Evolutionary conservation across 2,888 invertebrate species (phyloP), one percentile per base, ranked within the genome.

Genomic region (Leucania comma): DNA sequence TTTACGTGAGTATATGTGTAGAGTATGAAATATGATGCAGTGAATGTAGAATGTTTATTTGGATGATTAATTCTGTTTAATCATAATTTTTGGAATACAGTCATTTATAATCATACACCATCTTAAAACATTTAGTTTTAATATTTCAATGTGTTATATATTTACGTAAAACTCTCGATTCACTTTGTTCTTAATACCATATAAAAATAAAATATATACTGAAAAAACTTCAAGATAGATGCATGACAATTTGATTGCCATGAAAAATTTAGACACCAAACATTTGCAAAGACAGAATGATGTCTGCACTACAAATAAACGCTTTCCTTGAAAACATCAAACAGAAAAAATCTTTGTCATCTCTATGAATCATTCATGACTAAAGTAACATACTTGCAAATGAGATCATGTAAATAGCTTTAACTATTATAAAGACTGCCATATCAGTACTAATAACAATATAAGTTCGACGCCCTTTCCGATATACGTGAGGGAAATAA

Each of bases 401-500:
- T 87, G 78, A 87, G 84, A 85, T 84, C 81, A 85, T 81, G 85
- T 84, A 86, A 86, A 84, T 81, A 78, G 74, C 78, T 73, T 68
- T 75, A 82, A 80, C 81, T 85, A 81, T 80, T 80, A 83, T 72
- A 75, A 84, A 82, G 81, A 82, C 72, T 72, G 70, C 82, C 80
- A 82, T 88, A 89, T 88, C 87, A 84, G 81, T 78, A 80, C 81
- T 82, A 86, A 83, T 84, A 86, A 89, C 87, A 89, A 88, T 87
- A 84, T 80, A 74, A 75, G 88, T 81, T 85, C 88, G 75, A 78
- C 72, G 82, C 79, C 85, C 88, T 85, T 78, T 82, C 72, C 73
- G 83, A 86, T 80, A 80, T 74, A 83, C 84, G 84, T 85, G 84
- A 78, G 78, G 61, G 32, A 86, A 93, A 90, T 93, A 92, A 90